Base-by-base conservation (phyloP, 2,797 vertebrate genomes). In the Pantherophis vulpinus region DNA sequence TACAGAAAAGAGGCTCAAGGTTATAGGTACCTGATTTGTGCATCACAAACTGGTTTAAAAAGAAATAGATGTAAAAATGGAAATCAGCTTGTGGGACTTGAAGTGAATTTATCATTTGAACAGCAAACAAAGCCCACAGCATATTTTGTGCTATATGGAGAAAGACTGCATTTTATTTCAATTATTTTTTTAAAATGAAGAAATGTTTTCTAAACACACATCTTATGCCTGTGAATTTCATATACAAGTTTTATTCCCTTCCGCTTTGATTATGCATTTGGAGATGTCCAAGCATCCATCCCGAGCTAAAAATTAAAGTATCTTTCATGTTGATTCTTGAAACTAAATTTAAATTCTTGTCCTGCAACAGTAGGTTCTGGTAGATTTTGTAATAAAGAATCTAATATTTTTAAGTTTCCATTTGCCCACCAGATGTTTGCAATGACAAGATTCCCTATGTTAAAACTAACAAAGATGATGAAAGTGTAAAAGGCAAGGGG, bases 351-450 rank as follows among this genome's bases (percentile, higher is more conserved):
- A 74, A 74, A 74, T 32, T 74, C 32, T 74, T 74, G 6, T 74
- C 70, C 70, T 37, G 16, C 32, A 74, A 74, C 32, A 37, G 7
- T 37, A 20, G 70, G 16, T 18, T 87, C 95, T 93, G 70, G 92
- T 89, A 97, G 87, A 93, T 74, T 96, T 96, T 95, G 95, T 91
- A 94, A 94, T 42, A 0, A 16, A 89, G 94, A 94, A 88, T 89
- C 25, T 25, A 61, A 93, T 89, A 79, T 90, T 94, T 94, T 95
- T 92, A 94, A 95, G 93, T 90, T 93, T 96, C 18, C 93, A 96
- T 97, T 98, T 98, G 97, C 94, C 95, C 96, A 95, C 97, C 97
- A 98, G 97, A 98, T 98, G 97, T 97, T 97, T 97, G 96, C 97
- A 97, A 97, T 96, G 94, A 91, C 95, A 97, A 97, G 96, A 97